Evolutionary conservation across 1,140 invertebrate species (phyloP), one percentile per base, ranked within the genome.

Genomic region (Steinernema khuongi): DNA sequence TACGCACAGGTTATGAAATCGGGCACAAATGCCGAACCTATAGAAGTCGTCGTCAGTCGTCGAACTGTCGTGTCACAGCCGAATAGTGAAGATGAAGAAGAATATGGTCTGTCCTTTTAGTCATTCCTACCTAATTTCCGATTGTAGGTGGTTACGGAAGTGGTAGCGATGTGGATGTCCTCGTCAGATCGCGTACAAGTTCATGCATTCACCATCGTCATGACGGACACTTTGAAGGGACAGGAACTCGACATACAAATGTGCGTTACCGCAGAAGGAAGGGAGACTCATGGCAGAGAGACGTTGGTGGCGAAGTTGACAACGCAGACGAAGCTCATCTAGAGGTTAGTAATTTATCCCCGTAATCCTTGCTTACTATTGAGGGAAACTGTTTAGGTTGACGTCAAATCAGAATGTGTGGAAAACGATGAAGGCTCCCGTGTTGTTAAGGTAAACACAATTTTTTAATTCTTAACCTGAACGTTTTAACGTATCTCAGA

Each of bases 401-500:
- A 41, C n/a, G 36, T 41, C 7, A 41, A 7, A 41, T 7, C 36
- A 7, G 36, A 41, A 41, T 41, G 36, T n/a, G 36, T 41, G 7
- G 36, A 41, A n/a, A n/a, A n/a, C n/a, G 36, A 41, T 41, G 7
- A 41, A 7, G 36, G 36, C 36, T 41, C 36, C n/a, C 36, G n/a
- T 41, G 7, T 41, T 7, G 36, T 41, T n/a, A 41, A 41, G 36
- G 36, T 41, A 11, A n/a, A n/a, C n/a, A n/a, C 7, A 41, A 41
- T 11, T 41, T 7, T 41, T n/a, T 11, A 41, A 41, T 41, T 41
- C n/a, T 7, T 41, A n/a, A 41, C 36, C 36, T 41, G 7, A 60
- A 60, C 19, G 22, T 77, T 77, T n/a, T n/a, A n/a, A n/a, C n/a
- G n/a, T n/a, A n/a, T n/a, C n/a, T 31, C 73, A 77, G 74, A 71